Evolutionary conservation across 2,888 invertebrate genomes (phyloP).

Genomic region (Hoplodrina ambigua): DNA sequence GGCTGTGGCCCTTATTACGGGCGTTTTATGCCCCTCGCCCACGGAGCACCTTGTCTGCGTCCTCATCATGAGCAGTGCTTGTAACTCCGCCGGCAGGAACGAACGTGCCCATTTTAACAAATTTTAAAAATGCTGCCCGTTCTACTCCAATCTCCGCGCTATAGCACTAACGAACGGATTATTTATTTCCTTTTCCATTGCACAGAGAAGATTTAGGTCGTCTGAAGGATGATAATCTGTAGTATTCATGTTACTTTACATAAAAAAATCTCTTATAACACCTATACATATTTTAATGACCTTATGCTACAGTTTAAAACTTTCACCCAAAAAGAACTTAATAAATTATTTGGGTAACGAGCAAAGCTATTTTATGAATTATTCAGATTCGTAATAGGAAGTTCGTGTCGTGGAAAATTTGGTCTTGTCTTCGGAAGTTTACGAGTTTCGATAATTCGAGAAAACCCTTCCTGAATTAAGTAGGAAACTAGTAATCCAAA

Average conservation of each 20-base stretch:
- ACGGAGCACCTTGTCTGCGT: slow-evolving; percentile 62
- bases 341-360: slow-evolving; percentile 56
- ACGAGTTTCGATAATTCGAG: slow-evolving; percentile 66
- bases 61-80: slow-evolving; percentile 63
- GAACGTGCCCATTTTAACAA: slow-evolving; percentile 57
- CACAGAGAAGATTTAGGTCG: slow-evolving; percentile 47
- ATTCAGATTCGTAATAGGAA: slow-evolving; percentile 77
- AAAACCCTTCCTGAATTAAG: slow-evolving; percentile 59
- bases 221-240: slow-evolving; percentile 46
- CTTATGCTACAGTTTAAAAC: slow-evolving; percentile 43
- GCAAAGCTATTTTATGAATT: slow-evolving; percentile 73
- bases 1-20: slow-evolving; percentile 62
- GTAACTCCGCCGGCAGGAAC: slow-evolving; percentile 50
- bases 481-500: slow-evolving; percentile 56
- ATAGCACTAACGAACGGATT: slow-evolving; percentile 71
- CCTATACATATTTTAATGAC: slow-evolving; percentile 18
- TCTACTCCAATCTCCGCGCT: slow-evolving; percentile 49
- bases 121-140: slow-evolving; percentile 42
- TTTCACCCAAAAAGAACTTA: slow-evolving; percentile 52
- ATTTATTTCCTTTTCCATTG: slow-evolving; percentile 61
- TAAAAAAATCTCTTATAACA: slow-evolving; percentile 8
- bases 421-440: slow-evolving; percentile 69
- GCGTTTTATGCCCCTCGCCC: slow-evolving; percentile 58
- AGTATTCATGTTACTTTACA: slow-evolving; percentile 9
- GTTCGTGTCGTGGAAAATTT: slow-evolving; percentile 75